These are phyloP conservation scores for Zoanthus sansibaricus DNA, from an alignment of 92 coral and sea anemone genomes.

Conservation along the genomic window DNA sequence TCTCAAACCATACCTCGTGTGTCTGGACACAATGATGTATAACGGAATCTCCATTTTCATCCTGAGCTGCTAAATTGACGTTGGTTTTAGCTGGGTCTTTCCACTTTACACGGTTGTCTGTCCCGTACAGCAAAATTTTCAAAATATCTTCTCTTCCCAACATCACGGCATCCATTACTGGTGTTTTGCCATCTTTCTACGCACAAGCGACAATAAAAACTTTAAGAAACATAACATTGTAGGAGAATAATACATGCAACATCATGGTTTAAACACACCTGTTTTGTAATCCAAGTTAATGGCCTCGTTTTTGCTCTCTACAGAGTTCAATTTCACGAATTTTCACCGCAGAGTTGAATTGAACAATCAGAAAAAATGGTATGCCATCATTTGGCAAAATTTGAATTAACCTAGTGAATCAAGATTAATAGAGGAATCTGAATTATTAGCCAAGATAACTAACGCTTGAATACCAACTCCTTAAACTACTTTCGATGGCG, in stretches of 20 bases:
- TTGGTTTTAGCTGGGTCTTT: constrained; percentile 50
- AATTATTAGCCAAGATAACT: too few relatives aligned
- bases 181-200: constrained; percentile 78
- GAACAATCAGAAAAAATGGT: too few relatives aligned
- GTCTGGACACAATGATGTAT: constrained; percentile 83
- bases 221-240: neutral
- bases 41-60: constrained; percentile 74
- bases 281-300: too few relatives aligned
- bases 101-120: constrained; percentile 76
- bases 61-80: constrained; percentile 69
- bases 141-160: constrained; percentile 70
- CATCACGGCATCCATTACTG: constrained; percentile 76
- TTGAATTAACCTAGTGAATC: too few relatives aligned
- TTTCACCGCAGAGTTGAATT: too few relatives aligned
- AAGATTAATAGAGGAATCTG: too few relatives aligned
- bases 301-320: too few relatives aligned
- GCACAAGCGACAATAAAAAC: neutral
- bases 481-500: too few relatives aligned
- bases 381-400: too few relatives aligned
- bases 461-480: too few relatives aligned
- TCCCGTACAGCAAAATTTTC: constrained; percentile 75
- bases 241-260: neutral
- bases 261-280: too few relatives aligned
- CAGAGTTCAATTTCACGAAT: too few relatives aligned
- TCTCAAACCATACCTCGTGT: constrained; percentile 56